phyloP scores from a whole-genome alignment of 2,888 invertebrate genomes.

The Apoderus coryli region DNA sequence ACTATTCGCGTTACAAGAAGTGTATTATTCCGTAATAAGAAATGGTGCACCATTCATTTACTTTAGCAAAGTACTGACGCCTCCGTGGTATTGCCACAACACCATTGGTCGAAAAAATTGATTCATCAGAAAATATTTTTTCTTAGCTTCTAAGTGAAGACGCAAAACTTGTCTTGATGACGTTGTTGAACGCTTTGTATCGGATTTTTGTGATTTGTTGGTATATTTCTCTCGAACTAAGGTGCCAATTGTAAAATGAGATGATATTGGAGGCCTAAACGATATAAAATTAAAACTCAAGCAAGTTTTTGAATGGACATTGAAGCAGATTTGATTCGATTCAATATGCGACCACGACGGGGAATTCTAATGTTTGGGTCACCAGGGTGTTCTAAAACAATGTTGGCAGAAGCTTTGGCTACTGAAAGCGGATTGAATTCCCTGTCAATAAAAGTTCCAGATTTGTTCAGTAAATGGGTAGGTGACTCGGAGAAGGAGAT shows the following conservation, averaged over 20 bases:
- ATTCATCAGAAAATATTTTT: too few species aligned
- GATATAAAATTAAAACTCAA: constrained; percentile 71
- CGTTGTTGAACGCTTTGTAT: too few species aligned
- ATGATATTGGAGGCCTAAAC: constrained; percentile 85
- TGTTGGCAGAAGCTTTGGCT: constrained; percentile 94
- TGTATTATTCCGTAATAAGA: too few species aligned
- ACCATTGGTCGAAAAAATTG: too few species aligned
- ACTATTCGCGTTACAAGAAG: too few species aligned
- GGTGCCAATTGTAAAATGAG: constrained; percentile 73
- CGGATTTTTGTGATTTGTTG: too few species aligned
- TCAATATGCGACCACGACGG: constrained; percentile 75
- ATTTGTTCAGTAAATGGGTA: constrained; percentile 95
- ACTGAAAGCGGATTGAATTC: constrained; percentile 94
- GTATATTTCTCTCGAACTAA: too few species aligned
- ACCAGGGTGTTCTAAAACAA: constrained; percentile 96
- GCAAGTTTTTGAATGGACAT: constrained; percentile 89
- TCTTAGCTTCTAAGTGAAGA: too few species aligned
- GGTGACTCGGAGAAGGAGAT: constrained; percentile 95
- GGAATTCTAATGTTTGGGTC: constrained; percentile 94
- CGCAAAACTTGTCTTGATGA: too few species aligned
- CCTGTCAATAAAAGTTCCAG: constrained; percentile 79
- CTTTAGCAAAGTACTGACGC: too few species aligned
- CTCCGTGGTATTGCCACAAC: too few species aligned
- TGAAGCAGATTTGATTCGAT: constrained; percentile 65
- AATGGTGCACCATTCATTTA: too few species aligned